Evolutionary conservation across 1,140 invertebrate species (phyloP).

Genomic region (Euborellia annulipes): DNA sequence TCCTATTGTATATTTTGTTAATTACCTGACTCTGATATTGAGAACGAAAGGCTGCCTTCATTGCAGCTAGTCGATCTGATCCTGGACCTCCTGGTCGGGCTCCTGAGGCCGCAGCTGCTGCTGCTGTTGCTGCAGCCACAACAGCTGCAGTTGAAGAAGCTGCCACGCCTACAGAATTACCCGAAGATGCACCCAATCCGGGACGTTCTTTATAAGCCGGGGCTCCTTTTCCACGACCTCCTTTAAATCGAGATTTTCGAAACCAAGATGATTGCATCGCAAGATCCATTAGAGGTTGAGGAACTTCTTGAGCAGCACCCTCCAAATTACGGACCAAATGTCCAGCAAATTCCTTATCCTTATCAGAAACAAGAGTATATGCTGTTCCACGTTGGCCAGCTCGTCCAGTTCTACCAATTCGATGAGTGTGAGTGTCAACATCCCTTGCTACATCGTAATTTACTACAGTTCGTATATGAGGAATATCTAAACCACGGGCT

Average conservation of each 20-base stretch:
- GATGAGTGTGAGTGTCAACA: conserved; percentile 97
- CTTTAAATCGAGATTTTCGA: conserved; percentile 74
- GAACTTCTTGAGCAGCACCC: conserved; percentile 83
- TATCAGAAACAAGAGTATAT: conserved; percentile 79
- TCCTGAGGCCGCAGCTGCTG: background rate
- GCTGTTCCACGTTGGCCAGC: conserved; percentile 87
- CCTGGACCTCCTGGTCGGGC: conserved; percentile 46
- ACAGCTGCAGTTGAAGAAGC: background rate
- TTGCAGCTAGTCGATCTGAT: conserved; percentile 71
- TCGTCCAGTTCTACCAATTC: conserved; percentile 83
- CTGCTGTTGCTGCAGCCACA: background rate
- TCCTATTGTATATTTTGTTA: too few relatives aligned
- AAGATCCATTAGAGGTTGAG: conserved; percentile 75
- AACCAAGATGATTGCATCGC: conserved; percentile 88
- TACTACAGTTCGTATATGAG: conserved; percentile 90
- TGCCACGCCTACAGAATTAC: background rate
- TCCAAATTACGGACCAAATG: conserved; percentile 93
- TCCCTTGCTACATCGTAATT: conserved; percentile 97
- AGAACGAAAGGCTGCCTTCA: conserved; percentile 79
- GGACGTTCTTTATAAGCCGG: conserved; percentile 70
- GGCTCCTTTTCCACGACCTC: conserved; percentile 56
- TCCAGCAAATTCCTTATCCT: conserved; percentile 93
- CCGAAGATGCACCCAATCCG: conserved; percentile 28
- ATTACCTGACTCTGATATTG: conserved; percentile 80
- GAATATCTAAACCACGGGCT: conserved; percentile 96